Base-by-base conservation (phyloP, 2,888 invertebrate species). In the Tetragonisca angustula region DNA sequence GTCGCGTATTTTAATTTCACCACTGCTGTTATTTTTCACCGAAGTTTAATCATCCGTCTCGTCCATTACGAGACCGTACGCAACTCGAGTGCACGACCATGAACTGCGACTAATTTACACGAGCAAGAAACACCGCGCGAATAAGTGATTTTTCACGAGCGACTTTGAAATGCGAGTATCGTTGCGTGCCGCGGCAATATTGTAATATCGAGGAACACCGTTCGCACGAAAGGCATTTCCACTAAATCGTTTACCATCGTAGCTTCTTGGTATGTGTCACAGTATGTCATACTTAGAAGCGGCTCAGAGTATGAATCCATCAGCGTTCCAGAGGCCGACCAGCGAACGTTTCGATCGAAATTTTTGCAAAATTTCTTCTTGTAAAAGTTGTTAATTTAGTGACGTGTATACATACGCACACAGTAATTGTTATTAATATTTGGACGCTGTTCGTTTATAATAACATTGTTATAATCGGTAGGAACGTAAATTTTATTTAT, bases 1-100 rank as follows among this genome's bases (percentile, higher is more conserved):
- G 43, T 56, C n/a, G 36, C 19, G 65, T 50, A 76, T 80, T 80
- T 76, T 70, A 65, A 76, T 76, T 80, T 59, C 49, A 52, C 36
- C 49, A 4, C 27, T 32, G n/a, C 74, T 52, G 43, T 75, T 78
- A 67, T 36, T 68, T 54, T 52, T 70, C 36, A 32, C 27, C 69
- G 9, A 50, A 24, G 24, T 43, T 79, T 36, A 24, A 76, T 76
- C 54, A 19, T 9, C 54, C 21, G 62, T 19, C 36, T 49, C 21
- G 62, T 19, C 36, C 21, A 17, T 54, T 11, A 50, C 6, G 36
- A 17, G 17, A 27, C 13, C 2, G 4, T 62, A 52, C n/a, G 11
- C n/a, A 43, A 43, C n/a, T 1, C 32, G 21, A 24, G 32, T 52
- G 64, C 49, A 52, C n/a, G 67, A n/a, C 54, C 64, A 32, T 64